Evolutionary conservation across 1,140 invertebrate genomes (phyloP).

Genomic region (Bicyclus anynana): DNA sequence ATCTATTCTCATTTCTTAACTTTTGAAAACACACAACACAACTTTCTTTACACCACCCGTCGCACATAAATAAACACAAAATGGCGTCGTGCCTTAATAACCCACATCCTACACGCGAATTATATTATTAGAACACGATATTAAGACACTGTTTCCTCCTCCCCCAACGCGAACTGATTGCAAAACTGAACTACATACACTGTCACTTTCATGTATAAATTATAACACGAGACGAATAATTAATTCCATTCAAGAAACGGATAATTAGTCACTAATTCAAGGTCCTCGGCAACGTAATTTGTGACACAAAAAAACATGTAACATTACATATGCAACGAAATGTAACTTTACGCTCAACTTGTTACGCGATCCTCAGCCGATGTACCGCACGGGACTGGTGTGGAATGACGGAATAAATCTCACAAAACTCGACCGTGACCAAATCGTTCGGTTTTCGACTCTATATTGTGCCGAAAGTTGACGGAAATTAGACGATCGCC

Average conservation of each 20-base stretch:
- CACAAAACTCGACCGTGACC: constrained; percentile 3
- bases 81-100: not conserved
- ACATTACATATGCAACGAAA: not conserved
- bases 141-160: not conserved
- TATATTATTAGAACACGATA: not conserved
- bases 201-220: not conserved
- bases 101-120: not conserved
- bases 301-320: not conserved
- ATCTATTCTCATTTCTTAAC: not conserved
- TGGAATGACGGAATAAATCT: constrained; percentile 1
- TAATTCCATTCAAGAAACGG: not conserved
- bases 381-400: constrained; percentile 1
- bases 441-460: constrained; percentile 14
- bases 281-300: not conserved
- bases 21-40: not conserved
- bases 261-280: not conserved
- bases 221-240: not conserved
- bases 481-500: constrained; percentile 12
- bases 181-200: not conserved
- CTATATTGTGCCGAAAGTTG: constrained; percentile 10
- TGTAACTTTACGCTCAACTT: no score
- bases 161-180: not conserved
- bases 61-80: not conserved
- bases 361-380: not conserved
- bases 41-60: not conserved